A percentile compares a stretch with the other conserved stretches of the same genome.
Evolutionary conservation across 2,113 vertebrate genomes (phyloP).

Genomic region (Sphaerodactylus townsendi): DNA sequence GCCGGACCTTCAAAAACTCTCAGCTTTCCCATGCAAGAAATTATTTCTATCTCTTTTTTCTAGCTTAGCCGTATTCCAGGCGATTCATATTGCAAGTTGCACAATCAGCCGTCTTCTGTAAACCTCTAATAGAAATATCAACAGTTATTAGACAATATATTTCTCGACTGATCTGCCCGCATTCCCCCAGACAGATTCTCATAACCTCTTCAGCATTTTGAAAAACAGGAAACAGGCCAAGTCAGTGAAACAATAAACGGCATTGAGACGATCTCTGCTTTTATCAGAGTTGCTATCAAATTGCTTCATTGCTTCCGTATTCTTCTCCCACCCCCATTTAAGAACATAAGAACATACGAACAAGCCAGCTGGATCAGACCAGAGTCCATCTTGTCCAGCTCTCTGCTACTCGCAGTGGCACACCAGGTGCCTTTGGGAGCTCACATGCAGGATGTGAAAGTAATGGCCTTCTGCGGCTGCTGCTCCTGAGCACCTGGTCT

Average conservation of each 20-base stretch:
- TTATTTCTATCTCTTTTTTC: neutral
- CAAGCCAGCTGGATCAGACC: too few species aligned
- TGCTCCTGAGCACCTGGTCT: too few species aligned
- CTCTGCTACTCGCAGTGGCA: too few species aligned
- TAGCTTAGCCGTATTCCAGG: neutral
- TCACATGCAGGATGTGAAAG: too few species aligned
- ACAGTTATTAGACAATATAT: slow-evolving; percentile 14
- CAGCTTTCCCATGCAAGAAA: neutral
- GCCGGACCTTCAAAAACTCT: slow-evolving; percentile 17
- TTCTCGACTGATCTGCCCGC: slow-evolving; percentile 11
- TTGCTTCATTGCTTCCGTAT: neutral
- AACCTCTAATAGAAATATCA: slow-evolving; percentile 22
- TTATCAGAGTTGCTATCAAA: slow-evolving; percentile 28
- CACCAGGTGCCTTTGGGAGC: too few species aligned
- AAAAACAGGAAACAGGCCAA: slow-evolving; percentile 32
- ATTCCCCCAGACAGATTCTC: slow-evolving; percentile 1
- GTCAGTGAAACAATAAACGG: slow-evolving; percentile 30
- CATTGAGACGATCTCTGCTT: slow-evolving; percentile 40
- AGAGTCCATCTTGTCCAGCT: too few species aligned
- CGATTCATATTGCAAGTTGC: neutral
- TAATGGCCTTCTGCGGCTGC: too few species aligned
- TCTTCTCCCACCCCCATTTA: too few species aligned
- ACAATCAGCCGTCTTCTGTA: neutral
- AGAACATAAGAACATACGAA: too few species aligned
- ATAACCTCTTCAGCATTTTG: neutral